Base-by-base conservation (phyloP, 2,113 vertebrate species). In the Erythrolamprus reginae region DNA sequence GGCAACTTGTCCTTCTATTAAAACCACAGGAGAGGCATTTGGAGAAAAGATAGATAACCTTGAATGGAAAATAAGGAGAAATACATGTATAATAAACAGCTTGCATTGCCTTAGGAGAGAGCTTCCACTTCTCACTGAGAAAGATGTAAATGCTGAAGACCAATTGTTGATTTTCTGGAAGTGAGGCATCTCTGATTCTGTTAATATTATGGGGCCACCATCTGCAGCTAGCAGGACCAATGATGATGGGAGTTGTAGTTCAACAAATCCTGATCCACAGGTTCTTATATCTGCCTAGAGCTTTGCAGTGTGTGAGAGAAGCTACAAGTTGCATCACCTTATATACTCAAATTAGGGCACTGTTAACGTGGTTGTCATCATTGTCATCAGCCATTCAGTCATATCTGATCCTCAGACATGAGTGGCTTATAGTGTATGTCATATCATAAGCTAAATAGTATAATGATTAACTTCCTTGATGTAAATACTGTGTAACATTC, bases 11-110 rank as follows among this genome's bases (percentile, higher is more conserved):
- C 12, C 5, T 85, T 82, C 28, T 21, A 5, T 26, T 51, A 0
- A 0, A 12, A 0, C 17, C 58, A 3, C 0, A 0, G 21, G 0
- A 48, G 82, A 6, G 28, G 45, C 50, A 50, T 50, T 26, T 47
- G 58, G 56, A 52, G 82, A 83, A 84, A 10, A 45, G 21, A 45
- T 65, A 65, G 47, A 53, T 26, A 91, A 48, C 19, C 24, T 56
- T 47, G 33, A 23, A 85, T 42, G 28, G 38, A 47, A 47, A 86
- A 12, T 9, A 77, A 19, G 19, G 19, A 33, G 38, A 26, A 42
- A 42, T 21, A 42, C 33, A 42, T 42, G n/a, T 77, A 42, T 77
- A 77, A 21, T 77, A 42, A 77, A 77, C 65, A 77, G 65, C 65
- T 38, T 77, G 65, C 15, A 38, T 2, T 77, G 7, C 21, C 17